These are phyloP conservation scores for Morpho deidamia DNA, from an alignment of 2,888 invertebrate genomes.

Conservation along the genomic window DNA sequence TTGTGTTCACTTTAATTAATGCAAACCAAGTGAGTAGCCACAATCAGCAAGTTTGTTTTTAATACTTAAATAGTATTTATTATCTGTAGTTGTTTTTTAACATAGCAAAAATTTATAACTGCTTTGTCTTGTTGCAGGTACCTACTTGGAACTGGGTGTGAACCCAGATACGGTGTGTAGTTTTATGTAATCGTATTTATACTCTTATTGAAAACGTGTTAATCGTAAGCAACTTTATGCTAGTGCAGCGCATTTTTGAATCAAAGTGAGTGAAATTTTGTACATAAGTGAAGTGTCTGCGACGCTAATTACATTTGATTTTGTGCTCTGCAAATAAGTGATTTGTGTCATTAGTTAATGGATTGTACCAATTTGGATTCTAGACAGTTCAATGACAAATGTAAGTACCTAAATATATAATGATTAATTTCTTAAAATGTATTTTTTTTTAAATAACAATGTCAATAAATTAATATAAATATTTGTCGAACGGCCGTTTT, in stretches of 20 bases:
- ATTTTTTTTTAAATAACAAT: not conserved
- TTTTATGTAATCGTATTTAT: conserved; percentile 70
- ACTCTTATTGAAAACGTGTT: conserved; percentile 23
- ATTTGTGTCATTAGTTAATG: conserved; percentile 55
- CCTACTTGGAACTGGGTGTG: conserved; percentile 73
- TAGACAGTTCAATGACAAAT: conserved; percentile 54
- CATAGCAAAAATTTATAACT: conserved; percentile 45
- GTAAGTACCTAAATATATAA: conserved; percentile 43
- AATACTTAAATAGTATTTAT: not conserved
- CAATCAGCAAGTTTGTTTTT: not conserved
- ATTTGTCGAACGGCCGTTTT: not conserved
- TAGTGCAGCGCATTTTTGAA: conserved; percentile 37
- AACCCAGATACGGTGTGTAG: conserved; percentile 68
- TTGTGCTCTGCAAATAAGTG: conserved; percentile 56
- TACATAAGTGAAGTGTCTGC: conserved; percentile 56
- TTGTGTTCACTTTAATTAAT: conserved; percentile 52
- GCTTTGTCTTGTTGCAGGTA: conserved; percentile 78
- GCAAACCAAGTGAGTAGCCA: conserved; percentile 50
- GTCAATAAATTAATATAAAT: too few species aligned
- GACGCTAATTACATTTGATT: conserved; percentile 40
- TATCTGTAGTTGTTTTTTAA: conserved; percentile 2
- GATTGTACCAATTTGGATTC: conserved; percentile 62
- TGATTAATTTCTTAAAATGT: not conserved
- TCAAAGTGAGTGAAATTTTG: conserved; percentile 41
- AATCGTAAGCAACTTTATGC: conserved; percentile 28